Percentiles rank a stretch among this genome's conserved stretches.
phyloP scores from a whole-genome alignment of 2,888 invertebrate species.

The Timema cristinae region DNA sequence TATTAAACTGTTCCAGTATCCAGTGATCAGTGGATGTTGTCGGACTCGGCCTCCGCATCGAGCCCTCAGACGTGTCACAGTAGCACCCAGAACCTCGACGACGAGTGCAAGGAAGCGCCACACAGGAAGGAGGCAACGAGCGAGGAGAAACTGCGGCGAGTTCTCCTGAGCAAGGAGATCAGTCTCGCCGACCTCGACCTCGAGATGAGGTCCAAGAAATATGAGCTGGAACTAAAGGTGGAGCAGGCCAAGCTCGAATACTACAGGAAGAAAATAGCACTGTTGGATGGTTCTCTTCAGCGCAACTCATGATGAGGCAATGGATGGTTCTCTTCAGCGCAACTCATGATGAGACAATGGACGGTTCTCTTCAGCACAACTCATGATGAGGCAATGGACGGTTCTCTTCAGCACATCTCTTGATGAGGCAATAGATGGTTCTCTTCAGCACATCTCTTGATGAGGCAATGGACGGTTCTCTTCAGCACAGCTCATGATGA shows the following conservation, averaged over 20 bases:
- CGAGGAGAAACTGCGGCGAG: constrained; percentile 18
- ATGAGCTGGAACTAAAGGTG: constrained; percentile 26
- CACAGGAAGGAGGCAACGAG: background rate
- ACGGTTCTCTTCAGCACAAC: background rate
- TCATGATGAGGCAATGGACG: too few relatives aligned
- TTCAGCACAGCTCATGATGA: too few relatives aligned
- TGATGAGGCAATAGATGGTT: too few relatives aligned
- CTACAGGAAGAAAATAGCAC: constrained; percentile 24
- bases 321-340: too few relatives aligned
- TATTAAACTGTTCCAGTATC: too few relatives aligned
- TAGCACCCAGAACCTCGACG: background rate
- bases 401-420: too few relatives aligned
- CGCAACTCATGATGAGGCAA: constrained; percentile 11
- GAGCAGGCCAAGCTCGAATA: constrained; percentile 28
- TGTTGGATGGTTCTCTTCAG: constrained; percentile 9
- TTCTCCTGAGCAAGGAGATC: constrained; percentile 25
- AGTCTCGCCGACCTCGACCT: constrained; percentile 23
- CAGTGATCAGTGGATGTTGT: background rate
- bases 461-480: too few relatives aligned
- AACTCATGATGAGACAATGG: background rate
- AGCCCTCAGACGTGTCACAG: background rate
- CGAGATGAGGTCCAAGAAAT: constrained; percentile 26
- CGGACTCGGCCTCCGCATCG: background rate
- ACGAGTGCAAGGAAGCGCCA: background rate
- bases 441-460: too few relatives aligned